Evolutionary conservation across 2,797 vertebrate species (phyloP).

Genomic region (Alosa sapidissima): DNA sequence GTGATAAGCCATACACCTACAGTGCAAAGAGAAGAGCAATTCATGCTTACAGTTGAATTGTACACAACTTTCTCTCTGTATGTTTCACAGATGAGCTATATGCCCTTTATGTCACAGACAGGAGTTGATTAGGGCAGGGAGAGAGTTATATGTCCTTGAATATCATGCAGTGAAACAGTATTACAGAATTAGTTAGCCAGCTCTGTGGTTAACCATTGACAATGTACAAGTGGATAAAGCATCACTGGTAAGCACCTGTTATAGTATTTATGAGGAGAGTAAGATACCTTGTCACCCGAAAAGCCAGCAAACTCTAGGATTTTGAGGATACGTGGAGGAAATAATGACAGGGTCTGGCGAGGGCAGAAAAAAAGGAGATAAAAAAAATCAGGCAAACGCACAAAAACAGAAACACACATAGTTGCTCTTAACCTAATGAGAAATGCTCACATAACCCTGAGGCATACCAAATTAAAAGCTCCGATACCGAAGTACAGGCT

Average conservation of each 20-base stretch:
- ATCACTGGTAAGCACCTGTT: neutral
- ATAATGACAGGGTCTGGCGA: constrained; percentile 73
- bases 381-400: constrained; percentile 19
- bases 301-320: constrained; percentile 85
- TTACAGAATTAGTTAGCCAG: neutral
- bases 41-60: neutral
- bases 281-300: constrained; percentile 82
- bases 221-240: neutral
- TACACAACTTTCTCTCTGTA: neutral
- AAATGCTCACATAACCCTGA: neutral
- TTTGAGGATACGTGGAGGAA: constrained; percentile 80
- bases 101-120: neutral
- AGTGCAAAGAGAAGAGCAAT: constrained; percentile 9
- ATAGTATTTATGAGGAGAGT: neutral
- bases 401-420: neutral
- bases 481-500: constrained; percentile 81
- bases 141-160: neutral
- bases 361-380: constrained; percentile 24
- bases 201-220: neutral
- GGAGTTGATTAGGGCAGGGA: neutral
- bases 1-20: constrained; percentile 81
- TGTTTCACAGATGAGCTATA: neutral
- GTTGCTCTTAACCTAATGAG: neutral
- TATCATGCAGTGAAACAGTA: neutral
- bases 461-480: constrained; percentile 82